Evolutionary conservation across 2,113 vertebrate genomes (phyloP), one percentile per base, ranked within the genome.

Genomic region (Telmatochromis sp.): DNA sequence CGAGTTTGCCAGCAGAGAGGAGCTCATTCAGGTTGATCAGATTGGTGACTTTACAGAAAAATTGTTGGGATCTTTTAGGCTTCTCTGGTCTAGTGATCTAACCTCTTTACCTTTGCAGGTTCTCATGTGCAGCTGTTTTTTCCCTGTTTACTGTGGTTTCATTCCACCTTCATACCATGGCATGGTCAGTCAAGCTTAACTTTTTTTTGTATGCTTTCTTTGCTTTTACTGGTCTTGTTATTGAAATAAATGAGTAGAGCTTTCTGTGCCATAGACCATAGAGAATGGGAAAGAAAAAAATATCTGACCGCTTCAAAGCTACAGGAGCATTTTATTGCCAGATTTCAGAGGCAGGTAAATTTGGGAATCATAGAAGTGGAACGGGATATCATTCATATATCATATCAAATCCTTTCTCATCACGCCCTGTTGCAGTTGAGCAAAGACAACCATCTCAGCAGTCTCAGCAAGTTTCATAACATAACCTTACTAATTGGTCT

Each of bases 151-250:
- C 92, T 97, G 95, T 75, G 98, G 98, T 28, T 85, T 98, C 9
- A 96, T 97, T 53, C 98, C 98, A 14, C 98, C 98, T 1, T 95
- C 97, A 1, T 99, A 98, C 93, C 96, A 97, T 93, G 98, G 98
- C 53, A 97, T 96, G 97, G 98, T 99, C 92, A 97, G 98, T 82
- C 0, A 4, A 47, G 12, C 10, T 33, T 6, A 19, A 14, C 7
- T 3, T 37, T 37, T 35, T 37, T 35, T 40, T 54, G 35, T 3
- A 23, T 35, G 12, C 6, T 37, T 23, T 45, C 65, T 73, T 45
- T 73, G 37, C 68, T 73, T 73, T 73, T 42, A 73, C 37, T 70
- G 35, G 35, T 42, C 2, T 42, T 70, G 42, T 9, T 42, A 42
- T 42, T 70, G n/a, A 70, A 70, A 42, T 42, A 26, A 45, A 26